Base-by-base conservation (phyloP, 2,888 invertebrate species). In the Pheosia tremula region DNA sequence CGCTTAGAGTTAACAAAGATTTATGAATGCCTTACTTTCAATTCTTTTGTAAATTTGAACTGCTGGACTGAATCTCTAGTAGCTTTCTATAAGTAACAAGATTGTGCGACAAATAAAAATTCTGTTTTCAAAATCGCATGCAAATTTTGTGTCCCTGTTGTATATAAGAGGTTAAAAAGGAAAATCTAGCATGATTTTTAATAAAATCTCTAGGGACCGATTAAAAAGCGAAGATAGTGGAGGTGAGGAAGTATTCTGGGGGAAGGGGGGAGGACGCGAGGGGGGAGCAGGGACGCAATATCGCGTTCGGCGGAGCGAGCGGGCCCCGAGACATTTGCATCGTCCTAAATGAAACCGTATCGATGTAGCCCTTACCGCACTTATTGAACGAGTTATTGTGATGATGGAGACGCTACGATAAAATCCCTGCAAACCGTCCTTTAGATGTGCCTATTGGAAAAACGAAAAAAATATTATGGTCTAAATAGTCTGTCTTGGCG, bases 251-350 rank as follows among this genome's bases (percentile, higher is more conserved):
- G 78, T 75, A 74, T 74, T 24, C 24, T 24, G 24, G 68, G 58
- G 69, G 70, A 62, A n/a, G 62, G 58, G 54, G 61, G 56, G 37
- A 62, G 52, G 67, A 66, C 54, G 65, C 62, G 58, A 52, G 62
- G 61, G 73, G 70, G 70, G 72, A 74, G 72, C 74, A 77, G 74
- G 79, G 79, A 77, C 80, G 84, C 84, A 89, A 90, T 90, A 91
- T 90, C 82, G 86, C 74, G 80, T 83, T 82, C 86, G 82, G 74
- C 75, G 83, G 78, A 84, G 85, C 85, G 80, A 84, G 85, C 85
- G 80, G 79, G 79, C 78, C 77, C 82, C 79, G 72, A 81, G 83
- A 88, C 85, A 89, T 91, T 90, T 90, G 88, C 90, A 89, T 88
- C 86, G 78, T 71, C 67, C 73, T 75, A 77, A 79, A 78, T 75